Base-by-base conservation (phyloP, 2,797 vertebrate species). In the Acrossocheilus fasciatus region DNA sequence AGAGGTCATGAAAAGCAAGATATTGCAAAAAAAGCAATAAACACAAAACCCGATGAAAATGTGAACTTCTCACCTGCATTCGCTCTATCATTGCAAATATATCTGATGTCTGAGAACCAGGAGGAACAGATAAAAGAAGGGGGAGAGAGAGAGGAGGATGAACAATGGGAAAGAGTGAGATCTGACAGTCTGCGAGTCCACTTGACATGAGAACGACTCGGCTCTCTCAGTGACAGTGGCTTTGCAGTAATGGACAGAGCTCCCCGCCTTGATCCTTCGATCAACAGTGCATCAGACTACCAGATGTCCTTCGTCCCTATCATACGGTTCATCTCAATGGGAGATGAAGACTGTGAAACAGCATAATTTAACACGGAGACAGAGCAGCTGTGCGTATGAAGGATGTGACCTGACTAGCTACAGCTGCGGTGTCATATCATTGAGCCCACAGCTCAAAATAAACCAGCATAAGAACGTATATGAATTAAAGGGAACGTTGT, bases 1-100 rank as follows among this genome's bases (percentile, higher is more conserved):
- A 54, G 15, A 78, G 74, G 14, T 54, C 83, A 62, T 17, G 88
- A 87, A 89, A 52, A 74, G 47, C 41, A 50, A 81, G 39, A 64
- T 9, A 76, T 30, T 70, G 57, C 41, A 82, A 8, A 62, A 68
- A 69, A 26, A 76, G 34, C 20, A 70, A 69, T 17, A 50, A 79
- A 83, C 26, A 47, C 41, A 83, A 47, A 64, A n/a, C 36, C 39
- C 18, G 80, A 87, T 83, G 90, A 93, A 93, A 93, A 90, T 90
- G 36, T n/a, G 62, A 5, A 54, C 78, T 87, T 87, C 96, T 97
- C 95, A 98, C 97, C 97, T 98, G 97, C 94, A 98, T 97, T 95
- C 94, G 97, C 91, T 98, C 97, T 95, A 98, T 97, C 97, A 98
- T 98, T 94, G 96, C 97, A 98, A 98, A 97, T 91, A 98, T 95